phyloP scores from a whole-genome alignment of 2,113 vertebrate genomes.

The Pelecanus crispus region DNA sequence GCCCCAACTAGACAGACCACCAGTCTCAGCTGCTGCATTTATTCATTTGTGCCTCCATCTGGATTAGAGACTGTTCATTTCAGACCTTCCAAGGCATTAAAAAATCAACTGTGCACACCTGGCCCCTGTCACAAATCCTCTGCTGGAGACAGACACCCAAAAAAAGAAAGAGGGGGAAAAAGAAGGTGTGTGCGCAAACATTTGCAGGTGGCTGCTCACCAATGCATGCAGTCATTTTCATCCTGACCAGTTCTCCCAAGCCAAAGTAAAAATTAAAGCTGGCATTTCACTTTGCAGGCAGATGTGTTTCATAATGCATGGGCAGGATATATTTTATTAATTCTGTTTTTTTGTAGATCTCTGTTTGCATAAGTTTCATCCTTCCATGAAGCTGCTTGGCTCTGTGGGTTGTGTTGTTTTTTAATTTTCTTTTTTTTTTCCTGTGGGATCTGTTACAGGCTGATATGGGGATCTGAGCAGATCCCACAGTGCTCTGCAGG shows the following conservation, averaged over 20 bases:
- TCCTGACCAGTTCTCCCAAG: neutral
- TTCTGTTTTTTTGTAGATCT: neutral
- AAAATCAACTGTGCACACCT: neutral
- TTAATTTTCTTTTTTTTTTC: neutral
- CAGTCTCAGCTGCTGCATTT: neutral
- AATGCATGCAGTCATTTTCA: neutral
- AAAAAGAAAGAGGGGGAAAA: neutral
- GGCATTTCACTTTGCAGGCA: slow-evolving; percentile 32
- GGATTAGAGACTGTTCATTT: neutral
- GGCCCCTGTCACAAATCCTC: neutral
- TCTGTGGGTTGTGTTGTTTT: neutral
- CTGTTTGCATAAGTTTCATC: slow-evolving; percentile 19
- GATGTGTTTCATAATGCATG: slow-evolving; percentile 52
- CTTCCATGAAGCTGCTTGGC: neutral
- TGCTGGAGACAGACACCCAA: neutral
- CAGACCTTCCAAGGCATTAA: neutral
- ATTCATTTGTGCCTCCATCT: neutral
- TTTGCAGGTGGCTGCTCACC: slow-evolving; percentile 14
- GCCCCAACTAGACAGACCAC: rapidly evolving
- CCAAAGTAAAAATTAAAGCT: slow-evolving; percentile 16
- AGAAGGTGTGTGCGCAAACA: neutral
- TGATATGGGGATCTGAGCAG: neutral
- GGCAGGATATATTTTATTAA: slow-evolving; percentile 52
- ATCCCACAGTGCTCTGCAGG: neutral
- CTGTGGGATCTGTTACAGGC: neutral